A percentile compares a stretch with the other conserved stretches of the same genome.
phyloP scores from a whole-genome alignment of 92 coral and sea anemone genomes.

The Montipora capitata region DNA sequence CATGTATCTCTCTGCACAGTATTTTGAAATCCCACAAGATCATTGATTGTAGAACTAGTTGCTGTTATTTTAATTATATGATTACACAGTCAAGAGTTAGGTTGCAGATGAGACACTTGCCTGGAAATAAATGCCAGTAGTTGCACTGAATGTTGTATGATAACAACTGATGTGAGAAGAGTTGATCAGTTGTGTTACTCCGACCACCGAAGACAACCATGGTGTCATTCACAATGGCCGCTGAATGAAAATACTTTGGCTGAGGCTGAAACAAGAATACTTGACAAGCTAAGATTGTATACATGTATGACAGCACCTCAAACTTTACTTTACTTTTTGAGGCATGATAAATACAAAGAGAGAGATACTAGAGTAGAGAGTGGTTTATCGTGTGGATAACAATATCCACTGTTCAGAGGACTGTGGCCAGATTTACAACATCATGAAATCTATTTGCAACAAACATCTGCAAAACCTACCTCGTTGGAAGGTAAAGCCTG shows the following conservation, averaged over 20 bases:
- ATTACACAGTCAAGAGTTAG: no score
- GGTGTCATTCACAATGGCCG: slow-evolving; percentile 75
- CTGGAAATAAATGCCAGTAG: slow-evolving; percentile 80
- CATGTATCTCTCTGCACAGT: no score
- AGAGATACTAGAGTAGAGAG: no score
- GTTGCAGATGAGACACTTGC: not conserved
- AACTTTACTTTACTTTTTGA: not conserved
- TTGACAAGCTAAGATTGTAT: not conserved
- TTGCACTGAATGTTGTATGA: slow-evolving; percentile 88
- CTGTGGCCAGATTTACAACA: no score
- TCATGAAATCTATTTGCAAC: no score
- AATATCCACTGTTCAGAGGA: no score
- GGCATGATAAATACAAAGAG: no score
- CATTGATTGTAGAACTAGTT: no score
- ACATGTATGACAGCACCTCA: no score
- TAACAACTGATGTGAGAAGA: slow-evolving; percentile 79
- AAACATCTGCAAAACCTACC: slow-evolving; percentile 41
- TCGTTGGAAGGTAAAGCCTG: slow-evolving; percentile 76
- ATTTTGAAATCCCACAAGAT: no score
- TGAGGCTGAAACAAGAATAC: slow-evolving; percentile 62
- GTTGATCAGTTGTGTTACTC: slow-evolving; percentile 64
- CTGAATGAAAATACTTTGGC: slow-evolving; percentile 93
- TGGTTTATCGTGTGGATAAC: no score
- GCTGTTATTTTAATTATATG: no score
- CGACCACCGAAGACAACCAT: slow-evolving; percentile 94